Base-by-base conservation (phyloP, 2,888 invertebrate genomes). In the Laothoe populi region DNA sequence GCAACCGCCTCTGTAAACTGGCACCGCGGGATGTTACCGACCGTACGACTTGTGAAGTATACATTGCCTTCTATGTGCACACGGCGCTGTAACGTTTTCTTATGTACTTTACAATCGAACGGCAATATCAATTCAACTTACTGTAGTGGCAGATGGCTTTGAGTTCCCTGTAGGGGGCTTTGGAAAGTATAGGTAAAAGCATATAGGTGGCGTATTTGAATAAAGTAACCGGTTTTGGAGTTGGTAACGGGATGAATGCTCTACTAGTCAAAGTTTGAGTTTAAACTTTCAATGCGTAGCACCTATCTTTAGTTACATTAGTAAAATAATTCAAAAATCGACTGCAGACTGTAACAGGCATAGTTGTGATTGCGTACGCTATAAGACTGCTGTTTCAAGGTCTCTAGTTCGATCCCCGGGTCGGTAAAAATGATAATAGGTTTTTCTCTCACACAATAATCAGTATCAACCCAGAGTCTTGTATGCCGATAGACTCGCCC, bases 1-100 rank as follows among this genome's bases (percentile, higher is more conserved):
- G 53, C 53, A 35, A 53, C 53, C 53, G 53, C 35, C 53, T 31
- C 49, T 53, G 53, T 35, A 53, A 53, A 53, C 53, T 53, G 53
- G 53, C 35, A 53, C 31, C 53, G 35, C 31, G 53, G 53, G 53
- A 53, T 21, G 53, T 31, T 31, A 35, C 31, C 35, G 31, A 53
- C 53, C 19, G 31, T 35, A 35, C 53, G 35, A 53, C 35, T 53
- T 53, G 53, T 53, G 53, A 53, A 53, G 31, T 53, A 53, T 53
- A 53, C 53, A 53, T 35, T 31, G 53, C 53, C 19, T 31, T 16
- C 10, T 53, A 19, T 53, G 35, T 53, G 35, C 35, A 16, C 35
- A 35, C 35, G 31, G 19, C 53, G 35, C 31, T 1, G 53, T 31
- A 53, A 53, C 53, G 31, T 19, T 53, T 35, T 31, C 35, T 35